These are phyloP conservation scores for Rhodinocichla rosea DNA, from an alignment of 2,113 vertebrate species.

Conservation along the genomic window DNA sequence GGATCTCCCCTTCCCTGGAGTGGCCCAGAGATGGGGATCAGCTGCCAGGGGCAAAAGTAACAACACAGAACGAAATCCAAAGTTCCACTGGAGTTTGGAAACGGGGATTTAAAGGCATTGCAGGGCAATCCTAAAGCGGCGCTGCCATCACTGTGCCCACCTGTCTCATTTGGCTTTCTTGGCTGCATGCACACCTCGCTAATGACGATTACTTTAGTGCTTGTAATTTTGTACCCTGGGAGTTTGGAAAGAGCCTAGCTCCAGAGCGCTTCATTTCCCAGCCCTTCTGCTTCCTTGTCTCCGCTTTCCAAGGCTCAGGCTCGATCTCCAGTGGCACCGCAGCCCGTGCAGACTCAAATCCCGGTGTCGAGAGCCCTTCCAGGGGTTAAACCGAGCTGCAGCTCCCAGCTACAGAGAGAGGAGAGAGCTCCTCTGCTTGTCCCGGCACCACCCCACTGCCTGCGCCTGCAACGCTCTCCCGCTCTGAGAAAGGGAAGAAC, in stretches of 20 bases:
- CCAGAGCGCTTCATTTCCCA: neutral
- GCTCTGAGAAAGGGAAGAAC: neutral
- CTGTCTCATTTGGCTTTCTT: neutral
- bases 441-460: neutral
- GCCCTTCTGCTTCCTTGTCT: neutral
- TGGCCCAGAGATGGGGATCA: neutral
- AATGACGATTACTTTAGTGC: neutral
- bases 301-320: neutral
- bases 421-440: neutral
- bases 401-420: neutral
- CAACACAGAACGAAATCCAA: neutral
- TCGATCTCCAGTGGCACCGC: rapidly evolving
- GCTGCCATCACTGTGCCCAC: neutral
- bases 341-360: neutral
- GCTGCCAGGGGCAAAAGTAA: rapidly evolving
- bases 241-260: neutral
- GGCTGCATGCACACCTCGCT: neutral
- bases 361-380: neutral
- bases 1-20: neutral
- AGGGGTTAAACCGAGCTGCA: neutral
- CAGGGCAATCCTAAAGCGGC: neutral
- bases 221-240: neutral
- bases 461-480: neutral
- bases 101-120: neutral
- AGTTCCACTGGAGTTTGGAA: neutral